phyloP scores from a whole-genome alignment of 2,888 invertebrate species.

The Oscheius sp. region DNA sequence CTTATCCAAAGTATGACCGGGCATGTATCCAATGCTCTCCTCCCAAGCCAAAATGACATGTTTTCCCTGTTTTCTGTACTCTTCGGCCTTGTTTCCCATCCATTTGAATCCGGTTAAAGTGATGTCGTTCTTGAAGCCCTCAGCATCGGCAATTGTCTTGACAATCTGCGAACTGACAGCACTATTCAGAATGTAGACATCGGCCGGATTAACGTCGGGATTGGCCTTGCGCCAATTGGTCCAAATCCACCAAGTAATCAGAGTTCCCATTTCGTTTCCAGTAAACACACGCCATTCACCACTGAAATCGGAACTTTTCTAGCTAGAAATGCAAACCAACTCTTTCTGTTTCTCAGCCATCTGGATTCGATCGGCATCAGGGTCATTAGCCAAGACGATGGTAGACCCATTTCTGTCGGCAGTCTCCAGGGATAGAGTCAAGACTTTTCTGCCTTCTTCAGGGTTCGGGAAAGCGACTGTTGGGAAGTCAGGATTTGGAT shows the following conservation, averaged over 20 bases:
- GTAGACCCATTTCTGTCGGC: conserved; percentile 82
- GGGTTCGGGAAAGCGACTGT: conserved; percentile 98
- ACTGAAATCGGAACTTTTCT: conserved; percentile 73
- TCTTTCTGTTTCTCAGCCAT: conserved; percentile 85
- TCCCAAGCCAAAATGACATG: conserved; percentile 92
- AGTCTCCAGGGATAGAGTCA: conserved; percentile 82
- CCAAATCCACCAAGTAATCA: conserved; percentile 93
- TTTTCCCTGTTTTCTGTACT: conserved; percentile 82
- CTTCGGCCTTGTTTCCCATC: conserved; percentile 91
- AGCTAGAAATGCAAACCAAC: conserved; percentile 74
- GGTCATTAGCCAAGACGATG: conserved; percentile 94
- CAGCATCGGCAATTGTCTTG: conserved; percentile 83
- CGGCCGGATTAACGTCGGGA: conserved; percentile 73
- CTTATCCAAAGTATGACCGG: conserved; percentile 82
- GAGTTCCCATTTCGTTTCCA: conserved; percentile 93
- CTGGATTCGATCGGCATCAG: conserved; percentile 95
- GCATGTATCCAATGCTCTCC: conserved; percentile 95
- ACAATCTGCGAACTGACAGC: conserved; percentile 97
- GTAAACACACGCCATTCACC: conserved; percentile 88
- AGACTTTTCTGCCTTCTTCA: conserved; percentile 83
- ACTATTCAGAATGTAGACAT: conserved; percentile 88
- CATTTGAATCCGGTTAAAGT: conserved; percentile 99
- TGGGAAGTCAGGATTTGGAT: conserved; percentile 94
- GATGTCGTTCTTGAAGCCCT: conserved; percentile 80
- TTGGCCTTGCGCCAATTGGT: conserved; percentile 77